Conservation (phyloP, 2,888 invertebrate species). For the Thecophora atra region DNA sequence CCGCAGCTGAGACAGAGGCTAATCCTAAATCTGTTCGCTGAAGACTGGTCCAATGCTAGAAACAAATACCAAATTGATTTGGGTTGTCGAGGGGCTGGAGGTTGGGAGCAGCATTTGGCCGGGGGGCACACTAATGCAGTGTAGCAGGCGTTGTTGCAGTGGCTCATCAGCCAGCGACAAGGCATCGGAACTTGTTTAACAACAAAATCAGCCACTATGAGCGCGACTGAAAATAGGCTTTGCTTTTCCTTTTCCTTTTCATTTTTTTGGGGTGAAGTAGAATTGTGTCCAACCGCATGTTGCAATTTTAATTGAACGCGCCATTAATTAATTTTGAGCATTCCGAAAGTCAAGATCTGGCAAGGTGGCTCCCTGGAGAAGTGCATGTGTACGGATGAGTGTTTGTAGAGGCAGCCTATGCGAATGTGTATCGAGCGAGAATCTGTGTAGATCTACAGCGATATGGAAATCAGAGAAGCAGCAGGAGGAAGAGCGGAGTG, state of each 20-base stretch:
- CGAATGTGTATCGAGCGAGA: slow-evolving; percentile 1
- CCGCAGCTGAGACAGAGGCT: too few species aligned
- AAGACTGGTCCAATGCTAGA: slow-evolving; percentile 14
- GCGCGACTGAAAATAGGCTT: slow-evolving; percentile 13
- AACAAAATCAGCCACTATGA: slow-evolving; percentile 41
- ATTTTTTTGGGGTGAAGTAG: slow-evolving; percentile 45
- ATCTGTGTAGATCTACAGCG: slow-evolving; percentile 24
- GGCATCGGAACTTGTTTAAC: slow-evolving; percentile 57
- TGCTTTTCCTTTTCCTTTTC: slow-evolving; percentile 4
- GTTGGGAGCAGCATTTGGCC: slow-evolving; percentile 3
- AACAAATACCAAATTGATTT: slow-evolving; percentile 38
- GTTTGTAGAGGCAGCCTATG: background rate
- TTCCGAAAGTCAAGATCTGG: slow-evolving; percentile 8
- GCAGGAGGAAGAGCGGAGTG: background rate
- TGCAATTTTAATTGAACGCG: slow-evolving; percentile 66
- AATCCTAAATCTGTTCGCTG: slow-evolving; percentile 44
- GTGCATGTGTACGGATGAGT: background rate
- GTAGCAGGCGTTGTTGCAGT: slow-evolving; percentile 26
- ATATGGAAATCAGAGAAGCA: slow-evolving; percentile 19
- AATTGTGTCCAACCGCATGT: slow-evolving; percentile 61
- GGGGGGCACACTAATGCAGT: slow-evolving; percentile 49
- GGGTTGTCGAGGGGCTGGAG: slow-evolving; percentile 17
- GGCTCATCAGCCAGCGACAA: slow-evolving; percentile 43
- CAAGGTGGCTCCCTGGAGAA: background rate
- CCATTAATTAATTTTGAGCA: slow-evolving; percentile 64